phyloP scores from a whole-genome alignment of 2,113 vertebrate species.

The Mustela nigripes region DNA sequence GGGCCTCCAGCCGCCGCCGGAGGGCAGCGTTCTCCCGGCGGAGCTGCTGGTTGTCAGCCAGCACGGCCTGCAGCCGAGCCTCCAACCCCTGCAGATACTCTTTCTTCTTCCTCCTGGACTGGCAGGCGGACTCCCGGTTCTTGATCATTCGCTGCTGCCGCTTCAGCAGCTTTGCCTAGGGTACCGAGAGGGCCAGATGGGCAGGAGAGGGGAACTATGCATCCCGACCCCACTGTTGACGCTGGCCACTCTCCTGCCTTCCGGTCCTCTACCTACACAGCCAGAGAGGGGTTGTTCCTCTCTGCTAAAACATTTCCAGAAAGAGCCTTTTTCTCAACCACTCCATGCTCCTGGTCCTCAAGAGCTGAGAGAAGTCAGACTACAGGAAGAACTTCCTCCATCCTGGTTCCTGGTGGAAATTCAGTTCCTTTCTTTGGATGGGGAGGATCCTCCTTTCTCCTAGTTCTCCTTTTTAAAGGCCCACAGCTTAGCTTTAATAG shows the following conservation, averaged over 20 bases:
- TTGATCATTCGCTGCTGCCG: conserved; percentile 97
- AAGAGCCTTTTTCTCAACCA: background rate
- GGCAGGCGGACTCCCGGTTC: conserved; percentile 95
- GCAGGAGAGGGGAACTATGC: fast-evolving
- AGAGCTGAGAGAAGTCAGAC: background rate
- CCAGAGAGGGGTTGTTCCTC: background rate
- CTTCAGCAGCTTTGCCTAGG: conserved; percentile 94
- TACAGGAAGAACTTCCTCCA: background rate
- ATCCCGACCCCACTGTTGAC: background rate
- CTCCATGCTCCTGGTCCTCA: background rate
- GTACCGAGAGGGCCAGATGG: background rate
- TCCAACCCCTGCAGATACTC: conserved; percentile 96
- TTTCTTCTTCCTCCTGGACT: conserved; percentile 96
- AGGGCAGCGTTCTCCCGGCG: conserved; percentile 92
- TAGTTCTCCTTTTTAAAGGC: background rate
- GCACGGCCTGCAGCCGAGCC: conserved; percentile 90
- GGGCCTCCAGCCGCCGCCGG: conserved; percentile 90
- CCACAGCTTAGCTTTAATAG: background rate
- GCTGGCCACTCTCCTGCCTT: background rate
- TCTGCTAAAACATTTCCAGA: background rate
- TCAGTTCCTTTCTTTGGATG: background rate
- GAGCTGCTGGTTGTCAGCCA: conserved; percentile 92
- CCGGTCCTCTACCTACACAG: background rate
- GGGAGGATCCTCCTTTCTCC: background rate
- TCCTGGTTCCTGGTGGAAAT: background rate